A percentile compares a stretch with the other conserved stretches of the same genome.
Evolutionary conservation across 2,797 vertebrate genomes (phyloP).

Genomic region (Euthynnus affinis): DNA sequence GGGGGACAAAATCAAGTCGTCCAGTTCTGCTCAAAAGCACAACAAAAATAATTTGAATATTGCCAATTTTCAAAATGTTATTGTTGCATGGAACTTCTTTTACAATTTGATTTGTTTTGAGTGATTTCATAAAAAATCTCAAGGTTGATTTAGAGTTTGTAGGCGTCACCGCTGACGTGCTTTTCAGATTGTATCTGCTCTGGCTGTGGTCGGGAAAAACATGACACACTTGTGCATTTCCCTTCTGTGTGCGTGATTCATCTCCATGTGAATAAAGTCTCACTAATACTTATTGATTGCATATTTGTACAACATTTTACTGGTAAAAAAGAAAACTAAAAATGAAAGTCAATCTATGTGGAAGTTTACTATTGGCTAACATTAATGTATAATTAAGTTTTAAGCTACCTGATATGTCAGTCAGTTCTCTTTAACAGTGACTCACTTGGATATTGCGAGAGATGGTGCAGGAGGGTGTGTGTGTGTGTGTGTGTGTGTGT

Average conservation of each 20-base stretch:
- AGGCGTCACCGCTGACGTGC: background rate
- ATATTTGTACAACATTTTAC: background rate
- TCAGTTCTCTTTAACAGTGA: conserved; percentile 11
- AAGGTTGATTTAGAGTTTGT: background rate
- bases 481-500: background rate
- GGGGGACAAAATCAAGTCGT: background rate
- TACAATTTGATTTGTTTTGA: background rate
- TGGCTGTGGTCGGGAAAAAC: conserved; percentile 27
- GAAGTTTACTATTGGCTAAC: background rate
- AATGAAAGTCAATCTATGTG: background rate
- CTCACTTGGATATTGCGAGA: conserved; percentile 44
- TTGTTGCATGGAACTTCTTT: background rate
- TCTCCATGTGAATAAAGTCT: conserved; percentile 5
- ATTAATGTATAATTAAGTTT: background rate
- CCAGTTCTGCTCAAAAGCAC: too few relatives aligned
- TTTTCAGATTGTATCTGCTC: conserved; percentile 46
- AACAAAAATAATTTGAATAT: background rate
- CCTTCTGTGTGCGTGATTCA: conserved; percentile 59
- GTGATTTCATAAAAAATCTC: background rate
- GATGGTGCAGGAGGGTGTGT: conserved; percentile 15
- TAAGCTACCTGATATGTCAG: conserved; percentile 48
- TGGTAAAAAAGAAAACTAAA: background rate
- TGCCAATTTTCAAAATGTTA: background rate
- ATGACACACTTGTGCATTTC: conserved; percentile 55
- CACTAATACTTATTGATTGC: background rate